Base-by-base conservation (phyloP, 1,140 invertebrate genomes). In the Pseudobourletiella spinata region DNA sequence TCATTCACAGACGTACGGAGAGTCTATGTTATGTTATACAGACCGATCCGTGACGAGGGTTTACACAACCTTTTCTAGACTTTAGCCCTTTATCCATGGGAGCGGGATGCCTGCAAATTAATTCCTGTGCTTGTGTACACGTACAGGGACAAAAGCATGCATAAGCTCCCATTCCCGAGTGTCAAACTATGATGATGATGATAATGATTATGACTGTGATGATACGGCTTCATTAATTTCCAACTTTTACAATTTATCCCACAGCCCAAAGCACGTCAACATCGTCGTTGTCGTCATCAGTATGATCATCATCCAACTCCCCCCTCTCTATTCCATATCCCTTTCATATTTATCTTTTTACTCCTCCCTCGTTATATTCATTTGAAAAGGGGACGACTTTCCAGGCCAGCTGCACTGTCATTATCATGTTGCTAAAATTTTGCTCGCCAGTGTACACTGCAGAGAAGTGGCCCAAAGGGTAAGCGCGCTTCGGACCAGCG, bases 141-240 rank as follows among this genome's bases (percentile, higher is more conserved):
- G 8, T 39, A 11, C 32, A n/a, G n/a, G n/a, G n/a, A n/a, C n/a
- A n/a, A n/a, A n/a, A n/a, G n/a, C n/a, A n/a, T n/a, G n/a, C n/a
- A n/a, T n/a, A n/a, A 39, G 32, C 32, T 39, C 32, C n/a, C 8
- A 11, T 39, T 8, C 32, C n/a, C 32, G 32, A 39, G n/a, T 39
- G 32, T 39, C 8, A 11, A n/a, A 11, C 32, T 39, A n/a, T 39
- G 32, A 11, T 39, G 32, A n/a, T 11, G 32, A 39, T n/a, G n/a
- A n/a, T 39, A 39, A 39, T 11, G 32, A 39, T 11, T 39, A 46
- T 46, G 44, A 14, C 6, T n/a, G 22, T 46, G 18, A 46, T 46
- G 18, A 46, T 25, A 51, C 24, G 48, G 48, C 48, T 25, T 51
- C 48, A 51, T 51, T 26, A 51, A 25, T 51, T 51, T 51, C 48